phyloP scores from a whole-genome alignment of 2,113 vertebrate species.

The Plecotus auritus region DNA sequence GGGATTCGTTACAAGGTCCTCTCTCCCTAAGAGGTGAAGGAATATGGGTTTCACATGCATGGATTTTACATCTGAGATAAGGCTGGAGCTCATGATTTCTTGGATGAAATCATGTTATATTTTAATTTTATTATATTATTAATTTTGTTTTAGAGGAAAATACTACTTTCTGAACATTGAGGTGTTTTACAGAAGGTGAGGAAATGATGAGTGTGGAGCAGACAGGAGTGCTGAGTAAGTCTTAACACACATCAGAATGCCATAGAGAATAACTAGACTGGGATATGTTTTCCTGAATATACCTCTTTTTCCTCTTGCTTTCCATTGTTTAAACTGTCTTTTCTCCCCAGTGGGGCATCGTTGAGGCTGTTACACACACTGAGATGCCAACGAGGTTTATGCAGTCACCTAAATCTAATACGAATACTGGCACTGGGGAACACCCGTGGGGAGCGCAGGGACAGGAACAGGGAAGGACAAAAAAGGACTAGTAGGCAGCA shows the following conservation, averaged over 20 bases:
- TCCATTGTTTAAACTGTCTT: not conserved
- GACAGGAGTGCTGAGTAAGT: not conserved
- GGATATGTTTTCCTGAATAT: not conserved
- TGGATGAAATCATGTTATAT: not conserved
- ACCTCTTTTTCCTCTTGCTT: not conserved
- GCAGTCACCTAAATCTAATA: not conserved
- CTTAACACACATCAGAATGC: not conserved
- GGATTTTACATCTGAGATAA: not conserved
- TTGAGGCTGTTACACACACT: not conserved
- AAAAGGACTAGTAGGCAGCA: not conserved
- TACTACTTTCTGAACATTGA: not conserved
- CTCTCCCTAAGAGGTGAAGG: not conserved
- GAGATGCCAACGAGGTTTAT: not conserved
- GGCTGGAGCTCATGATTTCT: not conserved
- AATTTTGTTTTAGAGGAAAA: not conserved
- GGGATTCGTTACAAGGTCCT: no score
- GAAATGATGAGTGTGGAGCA: not conserved
- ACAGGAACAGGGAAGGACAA: not conserved
- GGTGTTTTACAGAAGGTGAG: not conserved
- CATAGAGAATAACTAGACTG: not conserved
- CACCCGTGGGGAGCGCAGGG: fast-evolving
- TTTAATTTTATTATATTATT: not conserved
- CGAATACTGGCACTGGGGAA: not conserved
- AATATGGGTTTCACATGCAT: not conserved
- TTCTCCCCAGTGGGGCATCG: not conserved